Conservation (phyloP, 2,113 vertebrate species). For the Anser brachyrhynchus region DNA sequence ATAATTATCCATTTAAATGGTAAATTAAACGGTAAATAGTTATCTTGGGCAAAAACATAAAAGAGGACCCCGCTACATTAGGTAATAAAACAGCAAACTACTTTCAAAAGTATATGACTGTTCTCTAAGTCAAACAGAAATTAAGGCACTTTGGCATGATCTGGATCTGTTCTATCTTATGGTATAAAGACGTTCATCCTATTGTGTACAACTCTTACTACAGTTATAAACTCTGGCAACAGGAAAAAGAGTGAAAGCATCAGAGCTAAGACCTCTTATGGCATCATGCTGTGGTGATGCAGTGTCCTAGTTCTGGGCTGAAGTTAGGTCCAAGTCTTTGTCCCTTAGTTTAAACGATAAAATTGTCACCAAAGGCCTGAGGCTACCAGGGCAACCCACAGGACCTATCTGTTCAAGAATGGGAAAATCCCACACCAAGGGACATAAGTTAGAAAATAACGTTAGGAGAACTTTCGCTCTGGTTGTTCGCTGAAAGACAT, state of each 20-base stretch:
- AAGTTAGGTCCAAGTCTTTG: not conserved
- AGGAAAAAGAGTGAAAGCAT: not conserved
- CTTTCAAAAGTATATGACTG: not conserved
- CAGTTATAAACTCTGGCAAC: not conserved
- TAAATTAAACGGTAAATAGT: not conserved
- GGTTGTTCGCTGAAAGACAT: not conserved
- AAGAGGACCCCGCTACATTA: not conserved
- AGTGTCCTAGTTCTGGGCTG: not conserved
- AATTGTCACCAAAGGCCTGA: not conserved
- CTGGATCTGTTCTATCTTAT: too few species aligned
- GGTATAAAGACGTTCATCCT: not conserved
- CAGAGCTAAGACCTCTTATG: not conserved
- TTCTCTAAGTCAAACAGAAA: not conserved
- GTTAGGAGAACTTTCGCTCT: not conserved
- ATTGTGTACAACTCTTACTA: not conserved
- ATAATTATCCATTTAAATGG: not conserved
- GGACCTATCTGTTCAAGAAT: not conserved
- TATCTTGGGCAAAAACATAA: not conserved
- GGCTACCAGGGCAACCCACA: not conserved
- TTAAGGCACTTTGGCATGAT: too few species aligned
- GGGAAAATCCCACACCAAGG: fast-evolving
- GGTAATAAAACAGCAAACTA: not conserved
- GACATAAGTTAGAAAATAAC: not conserved
- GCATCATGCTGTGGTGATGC: not conserved
- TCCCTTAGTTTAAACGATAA: not conserved